Percentiles rank a stretch among this genome's conserved stretches.
Evolutionary conservation across 2,888 invertebrate species (phyloP).

Genomic region (Epistrophella euchroma): DNA sequence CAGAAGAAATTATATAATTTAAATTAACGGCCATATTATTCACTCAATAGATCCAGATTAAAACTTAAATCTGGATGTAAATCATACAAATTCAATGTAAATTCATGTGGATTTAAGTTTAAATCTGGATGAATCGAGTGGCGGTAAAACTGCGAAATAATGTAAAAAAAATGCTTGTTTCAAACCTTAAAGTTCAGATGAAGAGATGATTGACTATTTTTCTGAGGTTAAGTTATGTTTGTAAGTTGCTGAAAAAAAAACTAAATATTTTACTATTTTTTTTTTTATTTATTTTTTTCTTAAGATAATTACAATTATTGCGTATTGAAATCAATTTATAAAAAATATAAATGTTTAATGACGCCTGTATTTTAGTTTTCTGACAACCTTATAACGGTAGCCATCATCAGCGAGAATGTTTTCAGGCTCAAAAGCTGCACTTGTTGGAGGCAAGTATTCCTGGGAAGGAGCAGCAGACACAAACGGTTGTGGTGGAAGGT

Average conservation of each 20-base stretch:
- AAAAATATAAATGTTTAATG: slow-evolving; percentile 7
- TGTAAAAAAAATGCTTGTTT: too few relatives aligned
- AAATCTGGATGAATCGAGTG: too few relatives aligned
- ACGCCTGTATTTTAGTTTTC: slow-evolving; percentile 28
- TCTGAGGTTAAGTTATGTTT: too few relatives aligned
- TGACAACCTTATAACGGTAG: slow-evolving; percentile 10
- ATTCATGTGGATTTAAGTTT: too few relatives aligned
- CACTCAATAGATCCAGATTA: too few relatives aligned
- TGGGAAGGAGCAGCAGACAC: slow-evolving; percentile 38
- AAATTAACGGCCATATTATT: too few relatives aligned
- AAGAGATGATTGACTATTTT: too few relatives aligned
- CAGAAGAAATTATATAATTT: too few relatives aligned
- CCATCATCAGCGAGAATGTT: slow-evolving; percentile 15
- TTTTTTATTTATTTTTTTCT: background rate
- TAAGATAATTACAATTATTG: background rate
- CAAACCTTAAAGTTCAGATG: too few relatives aligned
- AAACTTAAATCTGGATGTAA: too few relatives aligned
- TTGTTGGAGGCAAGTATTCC: slow-evolving; percentile 72
- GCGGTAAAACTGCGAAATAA: too few relatives aligned
- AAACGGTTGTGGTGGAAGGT: slow-evolving; percentile 71
- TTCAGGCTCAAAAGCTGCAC: background rate
- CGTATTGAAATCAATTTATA: background rate
- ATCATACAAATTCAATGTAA: too few relatives aligned
- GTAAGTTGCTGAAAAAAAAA: background rate
- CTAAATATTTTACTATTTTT: background rate